Percentiles rank a stretch among this genome's conserved stretches.
These are phyloP conservation scores for Spea bombifrons DNA, from an alignment of 2,113 vertebrate genomes.

Conservation along the genomic window DNA sequence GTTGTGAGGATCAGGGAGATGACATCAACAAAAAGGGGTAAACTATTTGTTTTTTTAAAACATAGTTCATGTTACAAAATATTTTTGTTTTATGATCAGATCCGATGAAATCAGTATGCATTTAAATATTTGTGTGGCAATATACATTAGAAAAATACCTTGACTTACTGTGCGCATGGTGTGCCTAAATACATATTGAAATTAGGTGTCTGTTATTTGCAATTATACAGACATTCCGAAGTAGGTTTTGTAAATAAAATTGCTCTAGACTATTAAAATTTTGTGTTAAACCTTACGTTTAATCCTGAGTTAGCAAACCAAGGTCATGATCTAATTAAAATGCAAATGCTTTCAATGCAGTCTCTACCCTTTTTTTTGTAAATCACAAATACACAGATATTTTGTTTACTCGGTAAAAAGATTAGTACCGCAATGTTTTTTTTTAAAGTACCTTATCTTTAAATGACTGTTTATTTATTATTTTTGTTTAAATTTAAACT, in stretches of 20 bases:
- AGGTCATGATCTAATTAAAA: conserved; percentile 22
- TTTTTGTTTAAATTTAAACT: neutral
- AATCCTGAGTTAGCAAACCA: conserved; percentile 6
- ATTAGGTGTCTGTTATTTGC: neutral
- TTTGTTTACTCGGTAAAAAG: conserved; percentile 1
- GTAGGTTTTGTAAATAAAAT: conserved; percentile 4
- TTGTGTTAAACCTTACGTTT: neutral
- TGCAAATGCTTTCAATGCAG: conserved; percentile 5
- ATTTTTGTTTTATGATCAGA: neutral
- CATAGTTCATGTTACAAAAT: neutral
- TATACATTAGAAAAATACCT: neutral
- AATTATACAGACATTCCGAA: neutral
- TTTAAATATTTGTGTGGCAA: neutral
- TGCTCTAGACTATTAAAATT: conserved; percentile 15
- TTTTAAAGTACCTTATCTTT: neutral
- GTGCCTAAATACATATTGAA: neutral
- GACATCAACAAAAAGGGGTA: no score
- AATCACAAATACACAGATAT: conserved; percentile 2
- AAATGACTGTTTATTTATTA: neutral
- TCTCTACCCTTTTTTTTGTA: neutral
- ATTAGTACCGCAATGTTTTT: neutral
- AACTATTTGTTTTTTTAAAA: no score
- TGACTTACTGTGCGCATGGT: neutral
- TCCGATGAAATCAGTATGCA: neutral
- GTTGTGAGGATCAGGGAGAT: no score